phyloP scores from a whole-genome alignment of 2,888 invertebrate species.

The Aphidoletes aphidimyza region DNA sequence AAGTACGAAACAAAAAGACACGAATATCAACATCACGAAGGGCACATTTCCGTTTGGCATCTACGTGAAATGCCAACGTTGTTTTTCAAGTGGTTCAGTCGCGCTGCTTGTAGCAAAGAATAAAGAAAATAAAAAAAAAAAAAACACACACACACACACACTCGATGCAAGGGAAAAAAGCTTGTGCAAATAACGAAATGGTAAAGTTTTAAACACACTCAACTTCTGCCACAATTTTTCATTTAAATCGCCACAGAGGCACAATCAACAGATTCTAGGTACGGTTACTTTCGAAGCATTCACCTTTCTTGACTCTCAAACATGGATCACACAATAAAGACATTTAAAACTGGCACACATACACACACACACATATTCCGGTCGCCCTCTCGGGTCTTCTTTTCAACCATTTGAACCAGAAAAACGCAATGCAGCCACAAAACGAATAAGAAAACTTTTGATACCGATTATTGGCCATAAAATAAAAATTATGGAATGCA shows the following conservation, averaged over 20 bases:
- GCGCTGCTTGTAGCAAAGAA: no score
- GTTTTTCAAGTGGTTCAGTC: no score
- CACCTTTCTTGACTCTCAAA: no score
- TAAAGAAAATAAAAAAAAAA: no score
- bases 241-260: slow-evolving; percentile 13
- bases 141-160: no score
- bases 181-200: neutral
- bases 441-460: slow-evolving; percentile 42
- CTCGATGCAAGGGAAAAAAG: no score
- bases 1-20: neutral
- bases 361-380: neutral
- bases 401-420: slow-evolving; percentile 13
- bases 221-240: slow-evolving; percentile 10
- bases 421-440: slow-evolving; percentile 48
- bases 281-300: neutral
- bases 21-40: no score
- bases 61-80: no score
- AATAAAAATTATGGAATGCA: slow-evolving; percentile 46
- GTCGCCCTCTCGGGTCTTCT: neutral
- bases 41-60: no score
- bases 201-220: neutral
- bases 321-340: no score
- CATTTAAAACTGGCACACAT: neutral
- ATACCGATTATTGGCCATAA: slow-evolving; percentile 51
- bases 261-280: neutral